phyloP scores from a whole-genome alignment of 1,140 invertebrate genomes.

The Sinonovacula constricta region DNA sequence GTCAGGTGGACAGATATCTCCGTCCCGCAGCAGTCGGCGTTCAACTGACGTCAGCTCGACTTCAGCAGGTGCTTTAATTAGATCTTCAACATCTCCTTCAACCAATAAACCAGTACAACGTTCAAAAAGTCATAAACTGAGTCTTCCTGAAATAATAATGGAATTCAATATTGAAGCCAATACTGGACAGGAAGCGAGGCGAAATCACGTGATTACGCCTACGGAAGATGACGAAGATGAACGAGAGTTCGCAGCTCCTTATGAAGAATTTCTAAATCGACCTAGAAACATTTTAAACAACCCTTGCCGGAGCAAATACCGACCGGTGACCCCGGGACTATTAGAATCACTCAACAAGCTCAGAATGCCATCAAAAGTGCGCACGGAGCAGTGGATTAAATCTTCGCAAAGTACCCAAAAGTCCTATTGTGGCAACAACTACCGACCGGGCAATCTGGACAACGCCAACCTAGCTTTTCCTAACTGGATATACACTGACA shows the following conservation, averaged over 20 bases:
- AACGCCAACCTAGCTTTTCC: not conserved
- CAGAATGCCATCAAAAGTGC: constrained; percentile 28
- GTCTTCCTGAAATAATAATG: constrained; percentile 43
- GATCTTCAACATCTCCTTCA: not conserved
- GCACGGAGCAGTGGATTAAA: constrained; percentile 45
- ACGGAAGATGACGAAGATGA: constrained; percentile 30
- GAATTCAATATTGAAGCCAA: constrained; percentile 42
- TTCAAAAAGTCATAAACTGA: constrained; percentile 16
- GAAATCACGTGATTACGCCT: not conserved
- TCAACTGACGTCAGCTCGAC: not conserved
- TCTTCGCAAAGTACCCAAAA: constrained; percentile 20
- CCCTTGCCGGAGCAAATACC: constrained; percentile 7
- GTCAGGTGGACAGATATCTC: not conserved
- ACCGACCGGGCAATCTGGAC: constrained; percentile 28
- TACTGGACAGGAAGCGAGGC: not conserved
- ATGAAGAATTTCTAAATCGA: constrained; percentile 34
- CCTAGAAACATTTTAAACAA: constrained; percentile 10
- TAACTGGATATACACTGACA: constrained; percentile 42
- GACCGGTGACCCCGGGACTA: constrained; percentile 44
- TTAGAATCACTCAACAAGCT: constrained; percentile 32
- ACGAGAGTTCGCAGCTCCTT: constrained; percentile 21
- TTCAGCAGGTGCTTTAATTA: not conserved
- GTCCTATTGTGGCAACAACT: not conserved
- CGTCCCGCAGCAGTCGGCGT: not conserved
- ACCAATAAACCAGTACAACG: not conserved